A percentile compares a stretch with the other conserved stretches of the same genome.
Evolutionary conservation across 2,888 invertebrate species (phyloP).

Genomic region (Erebia aethiops): DNA sequence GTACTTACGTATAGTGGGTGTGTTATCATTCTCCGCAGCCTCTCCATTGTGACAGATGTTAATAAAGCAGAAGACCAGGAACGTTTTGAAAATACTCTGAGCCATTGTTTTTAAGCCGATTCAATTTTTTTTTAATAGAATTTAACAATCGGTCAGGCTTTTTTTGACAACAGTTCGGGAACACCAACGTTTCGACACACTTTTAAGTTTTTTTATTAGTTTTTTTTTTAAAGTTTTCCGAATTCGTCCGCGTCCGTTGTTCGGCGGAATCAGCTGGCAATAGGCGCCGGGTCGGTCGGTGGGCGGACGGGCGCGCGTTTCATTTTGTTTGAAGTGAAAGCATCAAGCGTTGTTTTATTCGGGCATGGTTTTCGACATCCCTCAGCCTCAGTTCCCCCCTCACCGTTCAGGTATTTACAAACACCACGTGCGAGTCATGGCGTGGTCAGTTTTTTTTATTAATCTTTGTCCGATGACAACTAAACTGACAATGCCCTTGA

Average conservation of each 20-base stretch:
- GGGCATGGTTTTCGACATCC: slow-evolving; percentile 77
- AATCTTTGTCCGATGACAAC: too few species aligned
- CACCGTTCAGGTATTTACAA: slow-evolving; percentile 50
- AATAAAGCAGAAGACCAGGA: slow-evolving; percentile 66
- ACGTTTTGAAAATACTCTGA: slow-evolving; percentile 57
- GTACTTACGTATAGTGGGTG: slow-evolving; percentile 67
- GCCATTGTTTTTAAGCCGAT: slow-evolving; percentile 55
- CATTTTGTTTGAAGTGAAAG: slow-evolving; percentile 80
- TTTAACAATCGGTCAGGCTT: slow-evolving; percentile 18
- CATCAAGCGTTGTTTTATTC: slow-evolving; percentile 75
- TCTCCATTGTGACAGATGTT: slow-evolving; percentile 63
- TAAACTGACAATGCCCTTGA: background rate
- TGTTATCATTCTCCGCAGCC: slow-evolving; percentile 65
- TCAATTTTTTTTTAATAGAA: slow-evolving; percentile 39
- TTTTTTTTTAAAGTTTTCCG: slow-evolving; percentile 46
- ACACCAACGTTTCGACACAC: slow-evolving; percentile 44
- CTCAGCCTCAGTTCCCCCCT: slow-evolving; percentile 62
- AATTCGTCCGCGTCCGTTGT: slow-evolving; percentile 64
- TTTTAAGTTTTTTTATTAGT: slow-evolving; percentile 32
- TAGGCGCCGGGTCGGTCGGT: slow-evolving; percentile 56
- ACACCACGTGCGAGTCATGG: slow-evolving; percentile 47
- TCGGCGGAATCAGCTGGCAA: slow-evolving; percentile 61
- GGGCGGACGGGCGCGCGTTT: slow-evolving; percentile 62
- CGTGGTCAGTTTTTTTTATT: slow-evolving; percentile 40
- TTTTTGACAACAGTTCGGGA: slow-evolving; percentile 36